Base-by-base conservation (phyloP, 2,888 invertebrate species). In the Meiosimyza platycephala region DNA sequence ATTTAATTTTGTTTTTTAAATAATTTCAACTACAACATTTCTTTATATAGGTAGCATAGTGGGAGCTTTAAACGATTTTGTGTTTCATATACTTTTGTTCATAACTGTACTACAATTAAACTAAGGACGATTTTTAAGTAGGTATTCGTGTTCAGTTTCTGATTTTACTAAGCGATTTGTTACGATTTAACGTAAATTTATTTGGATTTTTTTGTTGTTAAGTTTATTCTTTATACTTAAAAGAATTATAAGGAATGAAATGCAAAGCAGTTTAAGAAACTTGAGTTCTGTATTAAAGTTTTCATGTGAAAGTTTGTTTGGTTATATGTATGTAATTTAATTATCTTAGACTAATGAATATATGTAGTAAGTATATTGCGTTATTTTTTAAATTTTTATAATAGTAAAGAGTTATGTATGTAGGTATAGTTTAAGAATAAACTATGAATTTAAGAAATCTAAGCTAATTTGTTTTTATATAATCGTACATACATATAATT, bases 1-100 rank as follows among this genome's bases (percentile, higher is more conserved):
- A 66, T 54, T 71, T 63, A 59, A 47, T 51, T 76, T 63, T 73
- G 77, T 75, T 75, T 75, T 80, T 76, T 81, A 78, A 81, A 81
- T 75, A 75, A 79, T 72, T 80, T 78, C 79, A 79, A 80, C 79
- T 77, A 81, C 79, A 79, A 78, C 79, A 81, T 77, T 79, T 82
- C 78, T 78, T 80, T 80, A 78, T 79, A 78, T 80, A 82, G 82
- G 28, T 60, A 22, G 50, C 50, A 60, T 28, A 60, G n/a, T 40
- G 55, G 55, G 54, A 50, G 28, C 15, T 55, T 16, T n/a, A 54
- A 40, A 40, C 18, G 9, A 54, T 67, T 40, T 16, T 55, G 9
- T 65, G n/a, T 65, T 65, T 65, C 22, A 52, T 65, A 22, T n/a
- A 59, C 50, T 47, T 50, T 22, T n/a, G 13, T 71, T 54, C 7